Evolutionary conservation across 2,797 vertebrate genomes (phyloP), one percentile per base, ranked within the genome.

Genomic region (Eleutherodactylus coqui): DNA sequence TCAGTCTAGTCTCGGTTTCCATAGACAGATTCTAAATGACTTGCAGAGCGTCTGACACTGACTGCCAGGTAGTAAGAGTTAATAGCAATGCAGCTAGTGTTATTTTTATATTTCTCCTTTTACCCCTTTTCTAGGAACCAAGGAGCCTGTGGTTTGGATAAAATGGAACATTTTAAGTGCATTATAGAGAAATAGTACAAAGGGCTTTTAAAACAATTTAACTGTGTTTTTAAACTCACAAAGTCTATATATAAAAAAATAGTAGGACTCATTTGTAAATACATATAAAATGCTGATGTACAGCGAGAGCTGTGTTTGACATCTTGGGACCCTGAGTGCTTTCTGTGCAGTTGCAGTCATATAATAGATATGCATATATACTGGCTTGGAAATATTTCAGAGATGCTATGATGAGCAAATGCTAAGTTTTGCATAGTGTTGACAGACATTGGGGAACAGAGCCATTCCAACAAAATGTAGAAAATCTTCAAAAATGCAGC

Each of bases 91-190:
- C 45, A 51, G 58, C 27, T 77, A 38, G 32, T 34, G 73, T 45
- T 84, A 69, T 85, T 85, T 62, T 85, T 38, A 72, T 72, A 67
- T 41, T 36, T 85, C 49, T 60, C 53, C 38, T 49, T 53, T 81
- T 45, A 81, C 78, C 78, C 83, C n/a, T 70, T 45, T 81, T 81
- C 78, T 60, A 79, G 51, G 84, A 86, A 86, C 55, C 67, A 64
- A 81, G 84, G 84, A 80, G 84, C 78, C 84, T 86, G 84, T 86
- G 84, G 84, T 86, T 86, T 86, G 78, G 84, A 86, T 80, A 81
- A 80, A 81, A 81, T 45, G 10, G 77, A 75, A 72, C 16, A 62
- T 80, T 73, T 86, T 62, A 73, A 81, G 55, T 38, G 24, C 51
- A 81, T 81, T 75, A 81, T 75, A 64, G 38, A 13, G 13, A 72